These are phyloP conservation scores for Atherinomorus stipes DNA, from an alignment of 2,113 vertebrate genomes.

Conservation along the genomic window DNA sequence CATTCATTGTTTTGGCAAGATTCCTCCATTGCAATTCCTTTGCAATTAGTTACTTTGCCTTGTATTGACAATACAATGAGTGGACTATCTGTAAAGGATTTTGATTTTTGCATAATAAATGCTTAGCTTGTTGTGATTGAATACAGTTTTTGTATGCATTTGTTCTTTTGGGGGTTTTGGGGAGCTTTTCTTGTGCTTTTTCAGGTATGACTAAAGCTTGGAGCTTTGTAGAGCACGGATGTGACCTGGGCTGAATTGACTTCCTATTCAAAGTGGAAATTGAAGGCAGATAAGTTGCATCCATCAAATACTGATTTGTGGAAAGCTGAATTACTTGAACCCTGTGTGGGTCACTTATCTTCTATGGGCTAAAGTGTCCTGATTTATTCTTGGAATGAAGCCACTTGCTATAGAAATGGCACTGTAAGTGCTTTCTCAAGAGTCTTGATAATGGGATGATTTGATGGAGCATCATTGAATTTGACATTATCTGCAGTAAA, in stretches of 20 bases:
- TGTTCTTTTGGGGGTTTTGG: conserved; percentile 81
- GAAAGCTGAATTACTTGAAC: conserved; percentile 53
- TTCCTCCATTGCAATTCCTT: conserved; percentile 75
- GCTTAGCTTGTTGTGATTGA: conserved; percentile 83
- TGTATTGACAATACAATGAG: conserved; percentile 81
- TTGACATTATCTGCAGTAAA: conserved; percentile 76
- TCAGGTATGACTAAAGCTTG: conserved; percentile 85
- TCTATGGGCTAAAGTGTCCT: conserved; percentile 50
- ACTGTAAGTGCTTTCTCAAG: conserved; percentile 66
- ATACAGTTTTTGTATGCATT: conserved; percentile 85
- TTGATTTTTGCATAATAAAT: conserved; percentile 85
- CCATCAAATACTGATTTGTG: conserved; percentile 70
- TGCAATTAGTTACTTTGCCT: conserved; percentile 78
- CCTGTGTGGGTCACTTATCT: conserved; percentile 34
- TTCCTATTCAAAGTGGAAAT: conserved; percentile 82
- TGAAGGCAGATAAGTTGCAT: conserved; percentile 83
- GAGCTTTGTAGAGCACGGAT: conserved; percentile 81
- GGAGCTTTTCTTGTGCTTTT: conserved; percentile 86
- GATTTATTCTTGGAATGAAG: conserved; percentile 55
- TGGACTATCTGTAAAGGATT: conserved; percentile 83
- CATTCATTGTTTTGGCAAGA: conserved; percentile 72
- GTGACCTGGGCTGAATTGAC: conserved; percentile 81
- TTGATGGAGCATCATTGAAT: conserved; percentile 68
- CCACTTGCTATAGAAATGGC: conserved; percentile 64
- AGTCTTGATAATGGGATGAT: conserved; percentile 71